Percentiles rank a stretch among this genome's conserved stretches.
Evolutionary conservation across 1,140 invertebrate species (phyloP).

Genomic region (Artemia franciscana): DNA sequence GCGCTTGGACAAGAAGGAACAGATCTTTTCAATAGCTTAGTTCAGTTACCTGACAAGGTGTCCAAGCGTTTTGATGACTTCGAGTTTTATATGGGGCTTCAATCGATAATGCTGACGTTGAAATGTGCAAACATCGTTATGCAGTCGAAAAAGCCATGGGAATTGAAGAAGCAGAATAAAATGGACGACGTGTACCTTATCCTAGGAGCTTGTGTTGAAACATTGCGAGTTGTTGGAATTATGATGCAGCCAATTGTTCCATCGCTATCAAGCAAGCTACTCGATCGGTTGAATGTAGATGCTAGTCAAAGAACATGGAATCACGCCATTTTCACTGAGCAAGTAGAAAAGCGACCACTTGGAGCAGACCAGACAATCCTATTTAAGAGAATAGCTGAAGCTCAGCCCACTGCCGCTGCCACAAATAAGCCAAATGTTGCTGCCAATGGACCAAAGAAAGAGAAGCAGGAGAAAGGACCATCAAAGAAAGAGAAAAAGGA

Average conservation of each 20-base stretch:
- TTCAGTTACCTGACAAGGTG: slow-evolving; percentile 29
- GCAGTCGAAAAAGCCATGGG: slow-evolving; percentile 64
- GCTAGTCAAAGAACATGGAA: not conserved
- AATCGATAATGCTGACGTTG: slow-evolving; percentile 43
- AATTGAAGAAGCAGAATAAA: slow-evolving; percentile 33
- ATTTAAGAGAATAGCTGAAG: not conserved
- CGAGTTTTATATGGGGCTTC: slow-evolving; percentile 61
- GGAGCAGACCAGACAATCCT: not conserved
- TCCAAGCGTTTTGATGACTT: slow-evolving; percentile 40
- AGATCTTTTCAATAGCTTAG: slow-evolving; percentile 27
- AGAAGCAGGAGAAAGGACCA: not conserved
- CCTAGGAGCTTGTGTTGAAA: slow-evolving; percentile 60
- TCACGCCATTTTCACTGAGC: not conserved
- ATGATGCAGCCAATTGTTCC: slow-evolving; percentile 67
- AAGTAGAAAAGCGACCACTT: not conserved
- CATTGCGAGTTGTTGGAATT: slow-evolving; percentile 45
- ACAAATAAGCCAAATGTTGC: not conserved
- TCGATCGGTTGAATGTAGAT: slow-evolving; percentile 19
- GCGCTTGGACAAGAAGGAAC: slow-evolving; percentile 24
- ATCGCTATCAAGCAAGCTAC: slow-evolving; percentile 27
- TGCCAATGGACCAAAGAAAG: not conserved
- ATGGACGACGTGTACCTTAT: slow-evolving; percentile 36
- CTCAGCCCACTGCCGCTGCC: not conserved
- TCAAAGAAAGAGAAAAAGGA: not conserved
- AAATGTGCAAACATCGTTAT: slow-evolving; percentile 64